Evolutionary conservation across 1,140 invertebrate species (phyloP).

Genomic region (Bombus confusus): DNA sequence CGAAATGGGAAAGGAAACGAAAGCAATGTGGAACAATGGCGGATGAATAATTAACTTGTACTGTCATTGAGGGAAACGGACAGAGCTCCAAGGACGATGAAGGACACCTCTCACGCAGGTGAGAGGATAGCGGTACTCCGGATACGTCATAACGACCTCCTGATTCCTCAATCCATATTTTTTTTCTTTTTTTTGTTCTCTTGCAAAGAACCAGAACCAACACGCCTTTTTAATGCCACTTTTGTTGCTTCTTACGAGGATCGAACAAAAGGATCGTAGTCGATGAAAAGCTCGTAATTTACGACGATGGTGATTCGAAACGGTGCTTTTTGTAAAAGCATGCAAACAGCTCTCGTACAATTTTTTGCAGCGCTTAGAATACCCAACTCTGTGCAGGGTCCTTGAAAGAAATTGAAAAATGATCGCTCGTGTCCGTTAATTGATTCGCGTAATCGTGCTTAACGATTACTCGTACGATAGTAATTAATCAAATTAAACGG

Average conservation of each 20-base stretch:
- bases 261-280: neutral
- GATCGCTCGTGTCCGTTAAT: too few species aligned
- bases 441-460: too few species aligned
- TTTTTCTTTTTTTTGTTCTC: neutral
- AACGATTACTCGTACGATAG: too few species aligned
- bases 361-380: too few species aligned
- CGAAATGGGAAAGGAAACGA: neutral
- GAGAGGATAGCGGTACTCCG: constrained; percentile 65
- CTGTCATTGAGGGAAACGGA: constrained; percentile 42
- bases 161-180: constrained; percentile 38
- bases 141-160: constrained; percentile 51
- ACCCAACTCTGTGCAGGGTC: too few species aligned
- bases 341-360: neutral
- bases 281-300: neutral
- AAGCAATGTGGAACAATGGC: constrained; percentile 16
- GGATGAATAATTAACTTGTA: constrained; percentile 38
- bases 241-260: neutral
- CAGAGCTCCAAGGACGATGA: constrained; percentile 48
- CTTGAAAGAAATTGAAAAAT: too few species aligned
- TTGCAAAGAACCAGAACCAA: constrained; percentile 21
- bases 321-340: neutral
- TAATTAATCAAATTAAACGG: too few species aligned
- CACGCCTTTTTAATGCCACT: neutral
- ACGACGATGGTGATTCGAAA: neutral
- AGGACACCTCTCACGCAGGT: constrained; percentile 59